These are phyloP conservation scores for Dermatemys mawii DNA, from an alignment of 2,113 vertebrate species.

Conservation along the genomic window DNA sequence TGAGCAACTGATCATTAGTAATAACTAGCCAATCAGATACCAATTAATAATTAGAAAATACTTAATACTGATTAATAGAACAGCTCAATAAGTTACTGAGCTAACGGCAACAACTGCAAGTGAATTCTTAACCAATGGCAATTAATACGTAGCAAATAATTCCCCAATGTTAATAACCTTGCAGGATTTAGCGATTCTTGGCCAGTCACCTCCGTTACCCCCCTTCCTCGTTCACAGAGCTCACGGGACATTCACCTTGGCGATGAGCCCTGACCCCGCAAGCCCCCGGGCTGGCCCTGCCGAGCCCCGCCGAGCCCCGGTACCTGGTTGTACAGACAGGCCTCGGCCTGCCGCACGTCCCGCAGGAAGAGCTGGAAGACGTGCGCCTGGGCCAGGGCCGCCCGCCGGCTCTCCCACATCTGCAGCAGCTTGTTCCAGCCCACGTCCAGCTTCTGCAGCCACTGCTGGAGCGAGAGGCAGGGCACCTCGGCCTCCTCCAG, in stretches of 20 bases:
- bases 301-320: neutral
- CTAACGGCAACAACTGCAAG: too few species aligned
- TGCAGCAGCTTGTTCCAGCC: slow-evolving; percentile 94
- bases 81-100: neutral
- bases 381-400: slow-evolving; percentile 90
- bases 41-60: neutral
- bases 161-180: neutral
- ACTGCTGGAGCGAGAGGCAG: slow-evolving; percentile 88
- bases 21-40: too few species aligned
- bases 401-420: slow-evolving; percentile 91
- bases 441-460: slow-evolving; percentile 92
- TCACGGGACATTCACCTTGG: too few species aligned
- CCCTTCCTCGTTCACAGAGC: too few species aligned
- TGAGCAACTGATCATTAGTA: neutral
- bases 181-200: neutral
- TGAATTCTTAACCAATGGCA: neutral
- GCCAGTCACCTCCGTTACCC: neutral
- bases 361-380: slow-evolving; percentile 92
- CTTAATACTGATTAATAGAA: too few species aligned
- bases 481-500: slow-evolving; percentile 89
- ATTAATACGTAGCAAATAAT: neutral
- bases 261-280: too few species aligned
- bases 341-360: slow-evolving; percentile 88
- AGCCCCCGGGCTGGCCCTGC: too few species aligned
- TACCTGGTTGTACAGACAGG: slow-evolving; percentile 91